Evolutionary conservation across 1,140 invertebrate genomes (phyloP), one percentile per base, ranked within the genome.

Genomic region (Zaprionus tsacasi): DNA sequence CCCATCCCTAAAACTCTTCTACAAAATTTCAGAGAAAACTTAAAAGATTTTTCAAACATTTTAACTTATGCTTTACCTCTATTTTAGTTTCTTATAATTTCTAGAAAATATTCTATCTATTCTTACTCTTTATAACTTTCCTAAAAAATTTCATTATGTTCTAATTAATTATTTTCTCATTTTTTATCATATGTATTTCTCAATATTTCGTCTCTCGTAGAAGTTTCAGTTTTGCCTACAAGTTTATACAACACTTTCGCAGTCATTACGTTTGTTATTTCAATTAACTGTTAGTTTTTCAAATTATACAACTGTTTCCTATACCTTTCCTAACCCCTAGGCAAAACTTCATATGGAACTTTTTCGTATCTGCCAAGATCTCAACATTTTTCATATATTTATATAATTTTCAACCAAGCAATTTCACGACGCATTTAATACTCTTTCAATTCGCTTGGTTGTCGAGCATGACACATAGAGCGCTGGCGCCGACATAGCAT

Each of bases 391-490:
- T 15, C 6, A n/a, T 15, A 45, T 52, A 6, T 36, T 52, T 21
- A 45, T 45, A 15, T 7, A 45, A 45, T 59, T 17, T 15, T 27
- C 21, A 21, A 11, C 1, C 1, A 36, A 52, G 10, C 58, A 15
- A 17, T 30, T 52, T 15, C 0, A 27, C 38, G 15, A 40, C 52
- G 35, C 12, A 52, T 72, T 52, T 55, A 43, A 61, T 25, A 33
- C 12, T 36, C 21, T 36, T 38, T 15, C 21, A 36, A 21, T 54
- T 52, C 17, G 43, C 21, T 70, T 57, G 66, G 45, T 67, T 17
- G 38, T 36, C 64, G 65, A 13, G 66, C 43, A 64, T 75, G 72
- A 70, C 72, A 75, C 72, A 75, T 66, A 45, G 40, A 70, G 59
- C 63, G 60, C 54, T 54, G 58, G 48, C 48, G 50, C 40, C 54